A percentile compares a stretch with the other conserved stretches of the same genome.
Conservation (phyloP, 2,113 vertebrate genomes). For the Petaurus breviceps region DNA sequence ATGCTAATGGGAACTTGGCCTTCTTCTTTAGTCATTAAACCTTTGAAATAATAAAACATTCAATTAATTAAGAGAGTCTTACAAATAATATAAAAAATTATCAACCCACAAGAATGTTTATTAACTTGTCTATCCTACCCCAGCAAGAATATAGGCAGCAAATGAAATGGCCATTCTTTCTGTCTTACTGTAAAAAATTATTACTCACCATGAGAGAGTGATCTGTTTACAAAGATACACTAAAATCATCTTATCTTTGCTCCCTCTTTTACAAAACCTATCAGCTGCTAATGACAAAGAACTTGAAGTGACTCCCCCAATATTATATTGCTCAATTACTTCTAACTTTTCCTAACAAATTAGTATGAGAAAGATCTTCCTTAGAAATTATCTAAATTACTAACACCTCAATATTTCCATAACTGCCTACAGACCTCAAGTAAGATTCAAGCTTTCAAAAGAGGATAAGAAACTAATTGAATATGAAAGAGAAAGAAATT, state of each 20-base stretch:
- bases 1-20: slow-evolving; percentile 50
- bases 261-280: background rate
- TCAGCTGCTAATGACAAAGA: background rate
- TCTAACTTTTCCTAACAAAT: slow-evolving; percentile 43
- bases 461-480: slow-evolving; percentile 72
- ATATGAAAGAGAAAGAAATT: slow-evolving; percentile 66
- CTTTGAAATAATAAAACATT: slow-evolving; percentile 50
- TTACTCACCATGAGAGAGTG: background rate
- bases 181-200: background rate
- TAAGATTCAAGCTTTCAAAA: slow-evolving; percentile 31
- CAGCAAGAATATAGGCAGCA: accelerated
- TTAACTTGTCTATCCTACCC: background rate
- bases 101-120: background rate
- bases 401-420: slow-evolving; percentile 29
- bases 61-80: background rate
- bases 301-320: background rate
- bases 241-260: background rate
- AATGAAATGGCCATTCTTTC: background rate
- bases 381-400: slow-evolving; percentile 31
- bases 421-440: slow-evolving; percentile 35
- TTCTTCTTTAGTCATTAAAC: slow-evolving; percentile 46
- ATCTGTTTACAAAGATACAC: background rate
- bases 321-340: slow-evolving; percentile 8
- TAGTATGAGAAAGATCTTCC: slow-evolving; percentile 38
- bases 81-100: background rate